These are phyloP conservation scores for Dendropsophus ebraccatus DNA, from an alignment of 2,113 vertebrate species.

Conservation along the genomic window DNA sequence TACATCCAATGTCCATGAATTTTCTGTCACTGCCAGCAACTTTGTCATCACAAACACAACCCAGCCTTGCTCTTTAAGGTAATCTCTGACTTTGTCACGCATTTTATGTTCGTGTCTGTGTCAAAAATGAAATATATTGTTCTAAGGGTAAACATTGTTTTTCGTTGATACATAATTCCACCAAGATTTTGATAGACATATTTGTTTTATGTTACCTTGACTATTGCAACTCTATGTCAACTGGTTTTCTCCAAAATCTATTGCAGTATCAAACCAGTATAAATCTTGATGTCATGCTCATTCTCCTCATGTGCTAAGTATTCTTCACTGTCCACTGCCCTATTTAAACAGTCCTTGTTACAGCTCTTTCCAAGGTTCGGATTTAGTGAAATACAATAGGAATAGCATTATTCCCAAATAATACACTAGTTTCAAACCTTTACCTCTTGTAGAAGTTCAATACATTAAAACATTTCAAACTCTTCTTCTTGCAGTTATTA, in stretches of 20 bases:
- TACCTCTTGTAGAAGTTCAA: not conserved
- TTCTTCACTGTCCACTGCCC: not conserved
- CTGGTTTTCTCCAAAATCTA: not conserved
- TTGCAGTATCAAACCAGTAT: not conserved
- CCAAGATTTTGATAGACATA: not conserved
- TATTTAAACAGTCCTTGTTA: not conserved
- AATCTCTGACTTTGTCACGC: not conserved
- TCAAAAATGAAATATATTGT: not conserved
- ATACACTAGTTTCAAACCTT: not conserved
- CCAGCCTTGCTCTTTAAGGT: not conserved
- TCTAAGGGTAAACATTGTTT: not conserved
- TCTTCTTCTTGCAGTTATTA: too few relatives aligned
- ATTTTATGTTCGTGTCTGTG: not conserved
- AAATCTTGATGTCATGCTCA: not conserved
- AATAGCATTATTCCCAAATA: not conserved
- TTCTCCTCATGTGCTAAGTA: not conserved
- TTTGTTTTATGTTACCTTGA: conserved; percentile 1
- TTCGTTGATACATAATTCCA: not conserved
- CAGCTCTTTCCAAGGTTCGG: not conserved
- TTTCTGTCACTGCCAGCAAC: not conserved
- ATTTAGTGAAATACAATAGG: not conserved
- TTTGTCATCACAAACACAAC: not conserved
- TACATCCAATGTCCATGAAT: not conserved
- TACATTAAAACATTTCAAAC: not conserved
- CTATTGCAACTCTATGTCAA: not conserved